Percentiles rank a stretch among this genome's conserved stretches.
Conservation (phyloP, 2,888 invertebrate genomes). For the Palloptera scutellata region DNA sequence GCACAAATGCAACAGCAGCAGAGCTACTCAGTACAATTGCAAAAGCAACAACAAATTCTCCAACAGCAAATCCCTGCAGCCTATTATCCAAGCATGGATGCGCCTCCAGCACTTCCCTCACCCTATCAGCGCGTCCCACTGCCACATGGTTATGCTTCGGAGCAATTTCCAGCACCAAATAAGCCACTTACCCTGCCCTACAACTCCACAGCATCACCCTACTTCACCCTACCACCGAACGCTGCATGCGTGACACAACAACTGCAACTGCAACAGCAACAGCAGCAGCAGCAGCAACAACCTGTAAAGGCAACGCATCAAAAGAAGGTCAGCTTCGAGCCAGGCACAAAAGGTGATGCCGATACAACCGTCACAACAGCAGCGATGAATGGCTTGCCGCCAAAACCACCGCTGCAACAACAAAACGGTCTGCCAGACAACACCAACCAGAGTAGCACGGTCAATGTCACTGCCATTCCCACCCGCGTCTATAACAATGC, state of each 20-base stretch:
- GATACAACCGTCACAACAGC: constrained; percentile 48
- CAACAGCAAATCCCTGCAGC: constrained; percentile 45
- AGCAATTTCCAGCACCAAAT: constrained; percentile 63
- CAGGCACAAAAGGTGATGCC: constrained; percentile 74
- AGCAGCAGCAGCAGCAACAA: constrained; percentile 50
- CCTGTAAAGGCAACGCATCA: constrained; percentile 66
- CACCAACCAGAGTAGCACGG: constrained; percentile 29
- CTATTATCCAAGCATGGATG: constrained; percentile 41
- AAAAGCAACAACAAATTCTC: constrained; percentile 43
- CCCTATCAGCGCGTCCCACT: constrained; percentile 72
- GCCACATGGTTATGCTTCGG: constrained; percentile 69
- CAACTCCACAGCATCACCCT: constrained; percentile 55
- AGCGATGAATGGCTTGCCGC: constrained; percentile 37
- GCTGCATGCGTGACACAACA: constrained; percentile 49
- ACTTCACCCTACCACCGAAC: constrained; percentile 39
- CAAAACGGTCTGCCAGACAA: constrained; percentile 50
- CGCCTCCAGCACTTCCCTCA: constrained; percentile 52
- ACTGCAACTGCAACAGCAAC: constrained; percentile 57
- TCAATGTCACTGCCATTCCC: constrained; percentile 62
- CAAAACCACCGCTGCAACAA: constrained; percentile 46
- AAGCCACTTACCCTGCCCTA: constrained; percentile 41
- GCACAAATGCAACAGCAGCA: constrained; percentile 42
- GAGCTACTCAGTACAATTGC: constrained; percentile 37
- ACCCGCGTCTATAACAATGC: constrained; percentile 65
- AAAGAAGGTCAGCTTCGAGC: constrained; percentile 79